Percentiles rank a stretch among this genome's conserved stretches.
These are phyloP conservation scores for Ganaspis brasiliensis DNA, from an alignment of 2,888 invertebrate species.

Conservation along the genomic window DNA sequence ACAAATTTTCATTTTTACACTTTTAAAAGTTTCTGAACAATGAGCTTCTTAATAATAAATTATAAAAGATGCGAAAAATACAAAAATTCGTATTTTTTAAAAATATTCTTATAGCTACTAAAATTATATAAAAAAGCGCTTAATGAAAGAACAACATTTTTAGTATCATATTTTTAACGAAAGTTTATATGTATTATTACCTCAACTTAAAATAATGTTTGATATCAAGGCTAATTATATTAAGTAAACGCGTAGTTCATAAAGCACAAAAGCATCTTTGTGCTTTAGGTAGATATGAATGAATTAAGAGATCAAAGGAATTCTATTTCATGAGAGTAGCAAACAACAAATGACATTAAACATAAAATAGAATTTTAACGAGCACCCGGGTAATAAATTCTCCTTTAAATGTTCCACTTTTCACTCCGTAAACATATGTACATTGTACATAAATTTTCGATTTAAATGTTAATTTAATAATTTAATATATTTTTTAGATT, in stretches of 20 bases:
- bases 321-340: conserved; percentile 27
- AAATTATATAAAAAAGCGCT: too few relatives aligned
- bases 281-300: neutral
- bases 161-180: too few relatives aligned
- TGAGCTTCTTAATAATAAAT: too few relatives aligned
- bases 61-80: too few relatives aligned
- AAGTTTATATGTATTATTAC: too few relatives aligned
- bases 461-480: neutral
- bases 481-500: neutral
- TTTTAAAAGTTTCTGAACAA: too few relatives aligned
- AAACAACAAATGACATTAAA: conserved; percentile 22
- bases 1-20: too few relatives aligned
- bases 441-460: neutral
- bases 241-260: neutral
- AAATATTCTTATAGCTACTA: too few relatives aligned
- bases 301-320: conserved; percentile 31
- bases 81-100: too few relatives aligned
- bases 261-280: conserved; percentile 4
- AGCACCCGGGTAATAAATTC: conserved; percentile 1
- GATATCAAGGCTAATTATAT: too few relatives aligned
- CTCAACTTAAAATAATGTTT: too few relatives aligned
- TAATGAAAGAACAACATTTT: too few relatives aligned
- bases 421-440: neutral
- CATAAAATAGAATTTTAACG: conserved; percentile 40
- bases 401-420: conserved; percentile 1